Base-by-base conservation (phyloP, 2,113 vertebrate species). In the Sinocyclocheilus maitianheensis region DNA sequence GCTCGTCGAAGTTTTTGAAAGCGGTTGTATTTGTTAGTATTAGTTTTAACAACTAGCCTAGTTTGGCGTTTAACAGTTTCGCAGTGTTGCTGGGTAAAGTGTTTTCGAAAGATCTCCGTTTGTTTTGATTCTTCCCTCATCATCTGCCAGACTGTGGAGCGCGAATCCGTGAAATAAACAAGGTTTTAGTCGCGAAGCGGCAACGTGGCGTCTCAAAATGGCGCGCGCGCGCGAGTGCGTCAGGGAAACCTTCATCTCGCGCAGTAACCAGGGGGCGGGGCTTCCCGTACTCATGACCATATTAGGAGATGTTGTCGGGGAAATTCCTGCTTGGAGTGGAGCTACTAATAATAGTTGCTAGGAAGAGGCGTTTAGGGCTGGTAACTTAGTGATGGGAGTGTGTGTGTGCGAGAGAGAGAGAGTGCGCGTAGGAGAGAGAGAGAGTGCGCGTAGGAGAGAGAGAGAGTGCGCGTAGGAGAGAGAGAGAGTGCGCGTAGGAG, bases 201-300 rank as follows among this genome's bases (percentile, higher is more conserved):
- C 94, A 95, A 95, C 95, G 95, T 95, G 94, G 95, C 95, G 92
- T 75, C 86, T 87, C 93, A 95, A 95, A 94, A 95, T 95, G 95
- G 95, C 95, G 95, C 86, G 86, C 87, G 79, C 69, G 40, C 86
- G 86, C 65, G 83, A 65, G 60, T 8, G 46, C 93, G 92, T 90
- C 81, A 75, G 63, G 77, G 86, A 65, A 58, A 74, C 84, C 58
- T n/a, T 87, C 84, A 58, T 16, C 55, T 48, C 16, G 5, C 75
- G 24, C 60, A 87, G 79, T 62, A 0, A 67, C 1, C 1, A 7
- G 67, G 26, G 77, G 94, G 94, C 87, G 94, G 89, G 13, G 90
- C 60, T 55, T 81, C 48, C 11, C 48, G 12, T 16, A 3, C 16
- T 83, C 3, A 87, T 94, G 94, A 91, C 94, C 94, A 95, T 90